phyloP scores from a whole-genome alignment of 2,797 vertebrate genomes.

The Cirrhinus molitorella region DNA sequence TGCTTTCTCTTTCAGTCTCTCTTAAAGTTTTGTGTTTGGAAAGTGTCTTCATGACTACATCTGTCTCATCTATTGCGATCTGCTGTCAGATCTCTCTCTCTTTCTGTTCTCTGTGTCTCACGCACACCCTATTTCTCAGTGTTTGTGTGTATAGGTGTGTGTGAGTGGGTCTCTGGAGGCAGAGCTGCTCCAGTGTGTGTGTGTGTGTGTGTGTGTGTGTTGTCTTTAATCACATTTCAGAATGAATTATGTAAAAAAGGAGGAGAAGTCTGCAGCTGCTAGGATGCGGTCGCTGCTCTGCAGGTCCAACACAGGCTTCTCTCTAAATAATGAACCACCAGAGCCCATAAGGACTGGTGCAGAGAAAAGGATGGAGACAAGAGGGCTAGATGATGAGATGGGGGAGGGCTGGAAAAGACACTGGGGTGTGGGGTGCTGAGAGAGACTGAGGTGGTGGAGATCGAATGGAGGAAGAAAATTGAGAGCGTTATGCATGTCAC shows the following conservation, averaged over 20 bases:
- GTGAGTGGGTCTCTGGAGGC: constrained; percentile 47
- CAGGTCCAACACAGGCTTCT: constrained; percentile 28
- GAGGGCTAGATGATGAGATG: constrained; percentile 36
- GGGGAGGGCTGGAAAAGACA: constrained; percentile 39
- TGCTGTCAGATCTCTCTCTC: constrained; percentile 14
- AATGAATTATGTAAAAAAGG: constrained; percentile 63
- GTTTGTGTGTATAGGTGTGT: constrained; percentile 41
- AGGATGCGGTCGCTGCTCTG: constrained; percentile 27
- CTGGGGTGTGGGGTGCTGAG: not conserved
- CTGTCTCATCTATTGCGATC: not conserved
- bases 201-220: constrained; percentile 40
- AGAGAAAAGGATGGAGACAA: constrained; percentile 30
- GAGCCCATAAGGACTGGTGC: constrained; percentile 36
- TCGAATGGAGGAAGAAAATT: not conserved
- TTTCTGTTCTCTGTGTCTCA: constrained; percentile 27
- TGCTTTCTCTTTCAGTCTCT: not conserved
- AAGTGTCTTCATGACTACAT: constrained; percentile 7
- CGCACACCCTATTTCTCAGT: not conserved
- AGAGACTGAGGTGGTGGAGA: not conserved
- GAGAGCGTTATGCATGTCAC: constrained; percentile 3
- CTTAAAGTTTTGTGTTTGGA: constrained; percentile 7
- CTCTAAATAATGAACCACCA: constrained; percentile 60
- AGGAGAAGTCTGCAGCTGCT: constrained; percentile 41
- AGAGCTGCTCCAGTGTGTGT: constrained; percentile 45
- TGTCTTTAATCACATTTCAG: constrained; percentile 69